phyloP scores from a whole-genome alignment of 2,113 vertebrate species.

The Pogona vitticeps region DNA sequence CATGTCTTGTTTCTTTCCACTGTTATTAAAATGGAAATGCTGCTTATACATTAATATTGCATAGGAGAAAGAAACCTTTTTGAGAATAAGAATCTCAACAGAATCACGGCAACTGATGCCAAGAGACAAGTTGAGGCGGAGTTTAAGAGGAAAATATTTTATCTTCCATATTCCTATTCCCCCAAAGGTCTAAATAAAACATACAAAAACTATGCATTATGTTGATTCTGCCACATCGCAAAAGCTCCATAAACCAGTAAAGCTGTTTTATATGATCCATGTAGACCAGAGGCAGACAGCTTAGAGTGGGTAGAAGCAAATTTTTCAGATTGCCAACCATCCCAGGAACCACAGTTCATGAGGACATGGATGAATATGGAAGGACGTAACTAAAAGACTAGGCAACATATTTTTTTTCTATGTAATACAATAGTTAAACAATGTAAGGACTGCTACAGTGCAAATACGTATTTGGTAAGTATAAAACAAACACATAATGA shows the following conservation, averaged over 20 bases:
- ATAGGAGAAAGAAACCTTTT: constrained; percentile 13
- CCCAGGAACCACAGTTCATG: too few relatives aligned
- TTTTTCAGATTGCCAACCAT: not conserved
- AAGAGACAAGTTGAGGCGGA: constrained; percentile 2
- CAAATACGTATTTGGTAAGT: too few relatives aligned
- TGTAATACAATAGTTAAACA: too few relatives aligned
- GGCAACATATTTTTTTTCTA: too few relatives aligned
- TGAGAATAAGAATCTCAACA: constrained; percentile 15
- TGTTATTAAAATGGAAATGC: constrained; percentile 18
- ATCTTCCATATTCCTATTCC: not conserved
- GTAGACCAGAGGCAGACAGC: too few relatives aligned
- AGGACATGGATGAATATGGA: too few relatives aligned
- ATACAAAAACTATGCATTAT: not conserved
- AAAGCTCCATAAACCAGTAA: not conserved
- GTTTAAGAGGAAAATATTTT: not conserved
- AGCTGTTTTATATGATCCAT: not conserved
- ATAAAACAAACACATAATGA: too few relatives aligned
- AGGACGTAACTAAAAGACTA: too few relatives aligned
- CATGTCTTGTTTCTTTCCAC: not conserved
- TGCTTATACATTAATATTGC: constrained; percentile 11
- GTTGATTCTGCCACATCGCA: not conserved
- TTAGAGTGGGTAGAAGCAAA: not conserved
- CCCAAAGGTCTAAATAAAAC: not conserved
- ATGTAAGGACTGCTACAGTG: too few relatives aligned
- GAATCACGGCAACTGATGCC: not conserved